phyloP scores from a whole-genome alignment of 2,888 invertebrate species.

The Agriopis marginaria region DNA sequence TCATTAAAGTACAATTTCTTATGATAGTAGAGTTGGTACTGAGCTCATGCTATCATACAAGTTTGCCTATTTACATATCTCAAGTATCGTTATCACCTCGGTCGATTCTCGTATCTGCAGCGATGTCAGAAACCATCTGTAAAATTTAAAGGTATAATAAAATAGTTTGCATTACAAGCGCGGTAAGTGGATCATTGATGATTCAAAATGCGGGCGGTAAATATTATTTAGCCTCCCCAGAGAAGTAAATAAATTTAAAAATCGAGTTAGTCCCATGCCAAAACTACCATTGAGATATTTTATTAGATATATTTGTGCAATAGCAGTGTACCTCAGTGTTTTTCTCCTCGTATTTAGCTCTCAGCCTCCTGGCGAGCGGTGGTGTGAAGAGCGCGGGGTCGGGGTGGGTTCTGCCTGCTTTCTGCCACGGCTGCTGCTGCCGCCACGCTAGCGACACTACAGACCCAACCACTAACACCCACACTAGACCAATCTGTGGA shows the following conservation, averaged over 20 bases:
- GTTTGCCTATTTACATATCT: background rate
- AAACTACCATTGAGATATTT: no score
- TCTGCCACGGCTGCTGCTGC: constrained; percentile 75
- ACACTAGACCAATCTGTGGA: constrained; percentile 72
- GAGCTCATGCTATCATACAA: no score
- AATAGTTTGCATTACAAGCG: no score
- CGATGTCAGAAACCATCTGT: constrained; percentile 18
- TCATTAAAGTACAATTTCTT: no score
- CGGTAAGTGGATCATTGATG: no score
- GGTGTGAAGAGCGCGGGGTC: constrained; percentile 79
- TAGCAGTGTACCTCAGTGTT: constrained; percentile 62
- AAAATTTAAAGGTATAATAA: background rate
- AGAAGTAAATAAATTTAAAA: no score
- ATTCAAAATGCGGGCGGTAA: no score
- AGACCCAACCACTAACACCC: constrained; percentile 73
- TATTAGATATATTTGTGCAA: background rate
- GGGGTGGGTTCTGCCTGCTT: constrained; percentile 61
- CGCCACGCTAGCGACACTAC: constrained; percentile 68
- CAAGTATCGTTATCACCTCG: background rate
- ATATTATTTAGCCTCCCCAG: no score
- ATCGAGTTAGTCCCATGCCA: no score
- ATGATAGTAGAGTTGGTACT: no score
- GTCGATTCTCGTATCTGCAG: background rate
- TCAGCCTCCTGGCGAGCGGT: constrained; percentile 65
- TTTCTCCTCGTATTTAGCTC: constrained; percentile 55